Conservation (phyloP, 37 sponge, comb jelly and placozoan genomes). For the Mnemiopsis leidyi region DNA sequence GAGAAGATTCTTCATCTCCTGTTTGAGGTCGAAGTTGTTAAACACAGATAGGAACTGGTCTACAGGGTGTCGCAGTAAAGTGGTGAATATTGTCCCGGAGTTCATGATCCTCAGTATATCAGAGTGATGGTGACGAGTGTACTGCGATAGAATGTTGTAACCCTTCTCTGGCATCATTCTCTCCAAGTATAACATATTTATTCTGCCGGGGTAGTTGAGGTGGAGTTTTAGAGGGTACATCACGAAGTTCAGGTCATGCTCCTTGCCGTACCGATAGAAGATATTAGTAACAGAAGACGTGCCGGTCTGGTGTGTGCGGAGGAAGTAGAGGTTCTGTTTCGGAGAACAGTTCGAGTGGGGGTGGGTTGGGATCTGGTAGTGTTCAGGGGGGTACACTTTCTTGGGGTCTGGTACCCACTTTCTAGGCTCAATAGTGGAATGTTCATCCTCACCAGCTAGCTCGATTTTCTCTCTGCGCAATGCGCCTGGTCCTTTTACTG, state of each 20-base stretch:
- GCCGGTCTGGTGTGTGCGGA: slow-evolving; percentile 32
- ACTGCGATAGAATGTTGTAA: slow-evolving; percentile 36
- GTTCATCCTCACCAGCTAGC: background rate
- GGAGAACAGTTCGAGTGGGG: background rate
- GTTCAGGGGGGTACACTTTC: background rate
- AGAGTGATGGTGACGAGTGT: background rate
- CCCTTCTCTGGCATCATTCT: background rate
- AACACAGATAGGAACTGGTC: slow-evolving; percentile 52
- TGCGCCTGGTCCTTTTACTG: background rate
- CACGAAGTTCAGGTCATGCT: slow-evolving; percentile 34
- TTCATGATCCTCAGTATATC: slow-evolving; percentile 13
- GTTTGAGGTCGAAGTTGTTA: slow-evolving; percentile 14
- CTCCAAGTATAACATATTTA: background rate
- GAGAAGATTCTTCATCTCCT: background rate
- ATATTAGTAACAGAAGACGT: slow-evolving; percentile 48
- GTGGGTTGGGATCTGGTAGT: background rate
- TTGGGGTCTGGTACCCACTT: slow-evolving; percentile 9
- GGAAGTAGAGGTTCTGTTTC: slow-evolving; percentile 21
- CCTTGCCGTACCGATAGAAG: slow-evolving; percentile 41
- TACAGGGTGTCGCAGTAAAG: slow-evolving; percentile 34
- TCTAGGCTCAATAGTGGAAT: background rate
- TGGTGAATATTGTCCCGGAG: slow-evolving; percentile 2
- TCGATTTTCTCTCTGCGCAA: background rate
- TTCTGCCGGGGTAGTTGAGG: slow-evolving; percentile 34
- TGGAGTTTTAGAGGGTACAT: slow-evolving; percentile 29